Evolutionary conservation across 2,888 invertebrate genomes (phyloP).

Genomic region (Tenthredo livida): DNA sequence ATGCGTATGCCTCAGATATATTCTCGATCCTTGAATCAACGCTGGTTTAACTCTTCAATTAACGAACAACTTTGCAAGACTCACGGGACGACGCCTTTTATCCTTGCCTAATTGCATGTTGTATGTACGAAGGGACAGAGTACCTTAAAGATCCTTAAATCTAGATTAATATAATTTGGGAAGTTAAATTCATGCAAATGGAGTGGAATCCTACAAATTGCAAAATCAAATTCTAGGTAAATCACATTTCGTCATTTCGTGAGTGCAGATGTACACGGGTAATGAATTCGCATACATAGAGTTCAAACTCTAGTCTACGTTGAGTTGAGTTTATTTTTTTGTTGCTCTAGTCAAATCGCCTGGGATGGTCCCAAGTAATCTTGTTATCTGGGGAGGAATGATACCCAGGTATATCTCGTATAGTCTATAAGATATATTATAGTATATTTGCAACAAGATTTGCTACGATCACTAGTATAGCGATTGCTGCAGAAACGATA

Average conservation of each 20-base stretch:
- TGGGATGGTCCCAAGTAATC: background rate
- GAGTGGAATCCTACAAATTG: background rate
- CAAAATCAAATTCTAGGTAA: background rate
- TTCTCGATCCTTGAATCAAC: constrained; percentile 33
- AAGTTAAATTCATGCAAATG: background rate
- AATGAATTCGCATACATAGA: background rate
- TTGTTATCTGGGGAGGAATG: constrained; percentile 15
- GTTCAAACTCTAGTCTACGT: background rate
- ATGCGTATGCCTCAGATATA: background rate
- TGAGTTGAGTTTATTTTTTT: background rate
- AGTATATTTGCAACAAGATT: constrained; percentile 20
- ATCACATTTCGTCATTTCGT: background rate
- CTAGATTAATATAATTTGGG: background rate
- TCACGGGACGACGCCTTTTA: background rate
- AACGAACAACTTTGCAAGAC: background rate
- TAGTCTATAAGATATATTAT: background rate
- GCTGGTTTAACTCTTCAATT: constrained; percentile 38
- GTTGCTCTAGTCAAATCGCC: constrained; percentile 21
- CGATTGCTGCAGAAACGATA: constrained; percentile 24
- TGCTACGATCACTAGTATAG: constrained; percentile 18
- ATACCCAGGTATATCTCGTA: background rate
- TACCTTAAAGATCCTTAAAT: background rate
- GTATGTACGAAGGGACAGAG: background rate
- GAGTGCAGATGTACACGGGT: background rate
- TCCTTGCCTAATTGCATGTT: background rate